phyloP scores from a whole-genome alignment of 2,797 vertebrate species.

The Aphelocoma californica region DNA sequence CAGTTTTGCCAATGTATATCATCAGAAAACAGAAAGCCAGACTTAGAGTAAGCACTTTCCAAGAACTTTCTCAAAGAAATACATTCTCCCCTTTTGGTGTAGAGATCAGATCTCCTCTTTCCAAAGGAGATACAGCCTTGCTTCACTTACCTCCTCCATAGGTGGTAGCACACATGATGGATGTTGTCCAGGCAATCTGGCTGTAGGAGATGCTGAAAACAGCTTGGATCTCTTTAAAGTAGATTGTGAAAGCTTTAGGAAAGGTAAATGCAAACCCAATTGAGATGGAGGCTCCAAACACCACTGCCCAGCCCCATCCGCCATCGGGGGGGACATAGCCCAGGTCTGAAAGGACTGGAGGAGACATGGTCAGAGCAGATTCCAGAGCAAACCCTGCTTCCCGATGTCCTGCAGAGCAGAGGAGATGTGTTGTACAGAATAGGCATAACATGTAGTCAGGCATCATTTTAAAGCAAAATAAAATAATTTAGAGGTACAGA shows the following conservation, averaged over 20 bases:
- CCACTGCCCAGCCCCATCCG: slow-evolving; percentile 83
- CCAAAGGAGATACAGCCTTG: neutral
- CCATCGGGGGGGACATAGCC: slow-evolving; percentile 75
- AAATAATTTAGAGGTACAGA: neutral
- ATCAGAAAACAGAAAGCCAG: neutral
- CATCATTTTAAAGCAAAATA: neutral
- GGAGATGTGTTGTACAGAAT: neutral
- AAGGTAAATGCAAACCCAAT: slow-evolving; percentile 83
- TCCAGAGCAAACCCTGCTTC: neutral
- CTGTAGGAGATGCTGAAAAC: slow-evolving; percentile 77
- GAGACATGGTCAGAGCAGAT: slow-evolving; percentile 71
- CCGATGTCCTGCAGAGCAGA: slow-evolving; percentile 13
- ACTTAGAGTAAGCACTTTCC: neutral
- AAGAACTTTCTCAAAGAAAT: neutral
- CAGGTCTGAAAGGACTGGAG: slow-evolving; percentile 37
- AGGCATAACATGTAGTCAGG: fast-evolving
- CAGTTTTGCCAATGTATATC: neutral
- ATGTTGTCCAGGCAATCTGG: slow-evolving; percentile 81
- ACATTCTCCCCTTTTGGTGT: neutral
- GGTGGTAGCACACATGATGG: slow-evolving; percentile 83
- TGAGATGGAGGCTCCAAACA: slow-evolving; percentile 79
- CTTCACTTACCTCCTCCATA: slow-evolving; percentile 81
- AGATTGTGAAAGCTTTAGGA: slow-evolving; percentile 82
- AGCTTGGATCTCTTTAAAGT: slow-evolving; percentile 82
- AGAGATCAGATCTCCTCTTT: neutral